These are phyloP conservation scores for Telenomus remus DNA, from an alignment of 1,140 invertebrate genomes.

Conservation along the genomic window DNA sequence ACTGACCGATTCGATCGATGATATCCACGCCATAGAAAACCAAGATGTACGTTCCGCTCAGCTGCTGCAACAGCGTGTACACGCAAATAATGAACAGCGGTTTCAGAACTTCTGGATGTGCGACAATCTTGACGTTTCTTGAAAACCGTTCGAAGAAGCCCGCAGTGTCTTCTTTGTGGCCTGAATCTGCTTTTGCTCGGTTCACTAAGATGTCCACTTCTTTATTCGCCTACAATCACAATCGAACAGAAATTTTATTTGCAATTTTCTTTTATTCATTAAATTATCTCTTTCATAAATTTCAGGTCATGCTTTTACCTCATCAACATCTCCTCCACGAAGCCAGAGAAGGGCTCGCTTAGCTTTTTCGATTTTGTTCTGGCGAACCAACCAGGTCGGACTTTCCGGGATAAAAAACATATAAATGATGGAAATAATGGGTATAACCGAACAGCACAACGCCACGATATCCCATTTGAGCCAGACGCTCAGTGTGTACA, in stretches of 20 bases:
- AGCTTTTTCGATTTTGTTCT: conserved; percentile 78
- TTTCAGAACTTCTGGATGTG: conserved; percentile 79
- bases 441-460: conserved; percentile 78
- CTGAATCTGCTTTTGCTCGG: conserved; percentile 54
- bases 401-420: conserved; percentile 82
- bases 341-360: conserved; percentile 80
- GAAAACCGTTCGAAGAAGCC: conserved; percentile 49
- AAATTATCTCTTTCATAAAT: no score
- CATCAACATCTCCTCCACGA: conserved; percentile 76
- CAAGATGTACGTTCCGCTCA: conserved; percentile 83
- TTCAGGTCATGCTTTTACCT: conserved; percentile 63
- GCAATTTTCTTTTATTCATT: conserved; percentile 2
- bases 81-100: conserved; percentile 82
- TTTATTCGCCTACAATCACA: conserved; percentile 50
- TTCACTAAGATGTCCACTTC: conserved; percentile 61
- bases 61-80: conserved; percentile 81
- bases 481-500: conserved; percentile 80
- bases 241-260: conserved; percentile 1
- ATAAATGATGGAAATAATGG: conserved; percentile 76
- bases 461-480: conserved; percentile 82
- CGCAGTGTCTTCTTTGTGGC: conserved; percentile 29
- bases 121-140: conserved; percentile 66
- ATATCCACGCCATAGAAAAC: conserved; percentile 86
- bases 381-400: conserved; percentile 82
- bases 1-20: conserved; percentile 75